Evolutionary conservation across 2,888 invertebrate genomes (phyloP), one percentile per base, ranked within the genome.

Genomic region (Icerya purchasi): DNA sequence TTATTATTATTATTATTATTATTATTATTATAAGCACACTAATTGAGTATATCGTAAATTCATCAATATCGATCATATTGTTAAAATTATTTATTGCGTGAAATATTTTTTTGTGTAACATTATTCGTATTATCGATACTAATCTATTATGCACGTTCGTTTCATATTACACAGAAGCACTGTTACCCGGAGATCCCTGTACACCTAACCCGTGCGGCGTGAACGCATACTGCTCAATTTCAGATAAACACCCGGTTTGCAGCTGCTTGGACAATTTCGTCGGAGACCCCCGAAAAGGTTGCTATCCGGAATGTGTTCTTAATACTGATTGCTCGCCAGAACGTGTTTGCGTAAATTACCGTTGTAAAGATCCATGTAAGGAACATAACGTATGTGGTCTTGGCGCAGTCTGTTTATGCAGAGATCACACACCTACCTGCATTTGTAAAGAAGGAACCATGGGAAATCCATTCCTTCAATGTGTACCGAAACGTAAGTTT

Each of bases 381-480:
- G 72, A 78, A 49, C 78, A 78, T 53, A 79, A 78, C 63, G 73
- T 86, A 52, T 91, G 91, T 69, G 90, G 90, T 57, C 74, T 84
- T 14, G 82, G 86, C 69, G 87, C 90, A 19, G 75, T 82, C 58
- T 91, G 91, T 68, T 75, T 79, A 66, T 86, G 86, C 51, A 77
- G 81, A 36, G 83, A 87, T 68, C 90, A 91, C 68, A 83, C 85
- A 2, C 83, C 88, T n/a, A 80, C 82, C 23, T 91, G 90, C 69
- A 72, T 79, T 54, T 91, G 90, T 69, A 77, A 80, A 51, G 79
- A 81, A 63, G 85, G 84, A 57, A 85, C 80, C 68, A 79, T 82
- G 62, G 91, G 90, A 60, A 84, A 89, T 75, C 82, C 87, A 21
- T 81, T 84, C 68, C 77, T 81, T 62, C 84, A 84, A 68, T 88